These are phyloP conservation scores for Ornithoptera priamus DNA, from an alignment of 2,888 invertebrate species.

Conservation along the genomic window DNA sequence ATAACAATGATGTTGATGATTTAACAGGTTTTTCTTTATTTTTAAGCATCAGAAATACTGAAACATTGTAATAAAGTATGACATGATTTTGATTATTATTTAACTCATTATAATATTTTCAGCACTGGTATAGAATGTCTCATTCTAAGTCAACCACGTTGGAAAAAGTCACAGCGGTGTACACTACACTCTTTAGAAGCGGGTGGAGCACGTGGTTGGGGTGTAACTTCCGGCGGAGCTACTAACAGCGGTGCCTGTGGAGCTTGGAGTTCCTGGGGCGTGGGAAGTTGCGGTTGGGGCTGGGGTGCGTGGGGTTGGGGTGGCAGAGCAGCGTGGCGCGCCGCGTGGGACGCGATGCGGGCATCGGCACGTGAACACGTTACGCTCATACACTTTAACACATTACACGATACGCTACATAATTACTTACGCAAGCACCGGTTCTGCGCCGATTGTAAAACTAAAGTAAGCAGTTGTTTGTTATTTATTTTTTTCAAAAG, in stretches of 20 bases:
- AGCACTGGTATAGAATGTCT: slow-evolving; percentile 88
- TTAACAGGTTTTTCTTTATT: too few species aligned
- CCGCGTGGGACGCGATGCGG: slow-evolving; percentile 92
- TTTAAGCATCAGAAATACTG: too few species aligned
- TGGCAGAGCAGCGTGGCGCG: slow-evolving; percentile 85
- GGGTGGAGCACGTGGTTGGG: slow-evolving; percentile 87
- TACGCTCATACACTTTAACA: slow-evolving; percentile 91
- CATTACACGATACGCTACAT: slow-evolving; percentile 91
- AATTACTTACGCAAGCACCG: slow-evolving; percentile 95
- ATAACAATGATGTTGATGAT: too few species aligned
- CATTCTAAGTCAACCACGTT: slow-evolving; percentile 89
- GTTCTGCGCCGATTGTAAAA: slow-evolving; percentile 96
- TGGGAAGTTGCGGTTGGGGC: slow-evolving; percentile 87
- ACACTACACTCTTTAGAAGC: slow-evolving; percentile 94
- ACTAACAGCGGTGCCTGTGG: slow-evolving; percentile 81
- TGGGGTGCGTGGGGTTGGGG: slow-evolving; percentile 87
- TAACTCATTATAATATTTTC: slow-evolving; percentile 38
- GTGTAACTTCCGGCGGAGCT: slow-evolving; percentile 79
- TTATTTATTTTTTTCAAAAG: background rate
- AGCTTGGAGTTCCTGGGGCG: slow-evolving; percentile 69
- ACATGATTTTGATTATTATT: background rate
- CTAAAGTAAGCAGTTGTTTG: slow-evolving; percentile 83
- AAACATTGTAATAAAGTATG: background rate
- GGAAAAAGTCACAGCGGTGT: slow-evolving; percentile 94
- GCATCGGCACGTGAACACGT: slow-evolving; percentile 90